Percentiles rank a stretch among this genome's conserved stretches.
phyloP scores from a whole-genome alignment of 2,888 invertebrate genomes.

The Drosophila stalkeri region DNA sequence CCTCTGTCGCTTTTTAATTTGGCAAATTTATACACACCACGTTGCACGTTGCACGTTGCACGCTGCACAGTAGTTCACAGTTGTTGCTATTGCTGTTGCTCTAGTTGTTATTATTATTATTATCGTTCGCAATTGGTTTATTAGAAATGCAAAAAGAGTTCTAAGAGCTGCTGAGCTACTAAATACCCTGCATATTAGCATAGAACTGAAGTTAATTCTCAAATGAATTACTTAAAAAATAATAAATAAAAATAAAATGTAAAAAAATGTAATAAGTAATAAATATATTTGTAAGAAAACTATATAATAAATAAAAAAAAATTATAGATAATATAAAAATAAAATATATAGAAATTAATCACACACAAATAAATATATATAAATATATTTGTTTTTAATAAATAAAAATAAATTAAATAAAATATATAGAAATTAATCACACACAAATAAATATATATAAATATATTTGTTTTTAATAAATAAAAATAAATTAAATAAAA shows the following conservation, averaged over 20 bases:
- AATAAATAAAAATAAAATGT: neutral
- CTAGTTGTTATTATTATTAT: constrained; percentile 29
- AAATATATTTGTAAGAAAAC: too few species aligned
- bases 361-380: too few species aligned
- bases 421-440: too few species aligned
- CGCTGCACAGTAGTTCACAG: constrained; percentile 72
- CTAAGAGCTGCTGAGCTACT: neutral
- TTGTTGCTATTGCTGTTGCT: constrained; percentile 42
- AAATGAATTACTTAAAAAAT: neutral
- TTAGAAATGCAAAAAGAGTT: constrained; percentile 5
- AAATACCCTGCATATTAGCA: constrained; percentile 18
- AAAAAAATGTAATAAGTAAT: neutral
- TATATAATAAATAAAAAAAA: too few species aligned
- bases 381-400: too few species aligned
- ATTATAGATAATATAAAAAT: too few species aligned
- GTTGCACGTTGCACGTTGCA: constrained; percentile 63
- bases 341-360: too few species aligned
- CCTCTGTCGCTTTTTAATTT: constrained; percentile 79
- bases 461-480: too few species aligned
- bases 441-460: too few species aligned
- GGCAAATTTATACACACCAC: constrained; percentile 79
- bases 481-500: too few species aligned
- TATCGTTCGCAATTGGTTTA: constrained; percentile 52
- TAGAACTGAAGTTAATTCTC: neutral
- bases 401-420: too few species aligned